Conservation (phyloP, 2,797 vertebrate genomes). For the Hipposideros larvatus region DNA sequence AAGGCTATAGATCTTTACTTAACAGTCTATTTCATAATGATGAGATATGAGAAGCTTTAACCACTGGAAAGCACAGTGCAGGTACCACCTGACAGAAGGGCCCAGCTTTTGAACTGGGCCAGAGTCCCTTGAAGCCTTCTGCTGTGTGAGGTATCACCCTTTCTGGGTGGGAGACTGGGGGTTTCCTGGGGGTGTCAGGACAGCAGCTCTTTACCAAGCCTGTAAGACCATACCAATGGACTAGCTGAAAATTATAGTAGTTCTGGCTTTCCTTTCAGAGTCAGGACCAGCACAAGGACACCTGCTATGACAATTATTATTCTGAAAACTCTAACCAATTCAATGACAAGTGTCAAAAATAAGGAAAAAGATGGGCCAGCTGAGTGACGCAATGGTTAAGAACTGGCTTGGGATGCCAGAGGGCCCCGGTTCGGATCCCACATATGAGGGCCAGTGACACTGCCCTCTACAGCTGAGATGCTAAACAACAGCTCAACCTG, state of each 20-base stretch:
- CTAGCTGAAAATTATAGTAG: neutral
- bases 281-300: neutral
- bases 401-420: too few species aligned
- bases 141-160: rapidly evolving
- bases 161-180: neutral
- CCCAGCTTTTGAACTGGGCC: neutral
- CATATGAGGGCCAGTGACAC: too few species aligned
- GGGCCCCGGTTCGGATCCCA: too few species aligned
- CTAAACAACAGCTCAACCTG: too few species aligned
- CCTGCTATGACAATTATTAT: neutral
- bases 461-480: too few species aligned
- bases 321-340: conserved; percentile 8
- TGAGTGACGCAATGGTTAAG: too few species aligned
- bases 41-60: neutral
- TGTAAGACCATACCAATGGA: neutral
- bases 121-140: too few species aligned
- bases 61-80: neutral
- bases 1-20: neutral
- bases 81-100: neutral
- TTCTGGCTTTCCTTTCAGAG: neutral
- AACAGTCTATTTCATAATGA: neutral
- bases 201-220: neutral
- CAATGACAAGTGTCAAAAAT: neutral
- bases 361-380: too few species aligned
- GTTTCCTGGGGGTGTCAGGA: neutral